These are phyloP conservation scores for Tamandua tetradactyla DNA, from an alignment of 2,797 vertebrate genomes.

Conservation along the genomic window DNA sequence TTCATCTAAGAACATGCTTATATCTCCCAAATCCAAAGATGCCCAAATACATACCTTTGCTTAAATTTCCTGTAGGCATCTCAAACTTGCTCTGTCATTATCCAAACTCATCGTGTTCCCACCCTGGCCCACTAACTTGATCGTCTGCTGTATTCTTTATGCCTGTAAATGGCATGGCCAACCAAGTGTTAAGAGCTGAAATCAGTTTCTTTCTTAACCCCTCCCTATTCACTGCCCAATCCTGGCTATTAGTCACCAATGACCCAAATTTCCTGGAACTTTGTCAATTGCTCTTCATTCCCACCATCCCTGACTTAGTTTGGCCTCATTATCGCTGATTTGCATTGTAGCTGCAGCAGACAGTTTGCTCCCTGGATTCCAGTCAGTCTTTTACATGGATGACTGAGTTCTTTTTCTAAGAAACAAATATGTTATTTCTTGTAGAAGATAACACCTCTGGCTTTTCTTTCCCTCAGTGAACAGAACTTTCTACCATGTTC, in stretches of 20 bases:
- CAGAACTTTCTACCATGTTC: not conserved
- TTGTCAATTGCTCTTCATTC: not conserved
- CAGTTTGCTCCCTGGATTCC: not conserved
- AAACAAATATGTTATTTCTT: slow-evolving; percentile 8
- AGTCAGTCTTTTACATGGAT: not conserved
- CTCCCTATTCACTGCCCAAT: not conserved
- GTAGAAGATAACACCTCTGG: not conserved
- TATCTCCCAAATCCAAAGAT: not conserved
- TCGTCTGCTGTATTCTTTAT: not conserved
- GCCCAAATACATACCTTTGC: not conserved
- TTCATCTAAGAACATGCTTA: not conserved
- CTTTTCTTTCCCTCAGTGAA: not conserved
- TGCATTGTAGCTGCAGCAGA: not conserved
- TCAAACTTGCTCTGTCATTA: not conserved
- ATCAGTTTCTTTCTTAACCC: not conserved
- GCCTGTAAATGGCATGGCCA: not conserved
- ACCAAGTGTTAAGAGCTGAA: not conserved
- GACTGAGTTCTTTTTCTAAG: not conserved
- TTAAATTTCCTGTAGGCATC: not conserved
- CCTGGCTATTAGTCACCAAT: not conserved
- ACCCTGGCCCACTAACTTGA: not conserved
- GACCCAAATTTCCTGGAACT: not conserved
- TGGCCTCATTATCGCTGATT: not conserved
- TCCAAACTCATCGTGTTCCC: not conserved
- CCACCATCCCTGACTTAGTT: not conserved